Conservation (phyloP, 1,140 invertebrate genomes). For the Sycophila sp. region DNA sequence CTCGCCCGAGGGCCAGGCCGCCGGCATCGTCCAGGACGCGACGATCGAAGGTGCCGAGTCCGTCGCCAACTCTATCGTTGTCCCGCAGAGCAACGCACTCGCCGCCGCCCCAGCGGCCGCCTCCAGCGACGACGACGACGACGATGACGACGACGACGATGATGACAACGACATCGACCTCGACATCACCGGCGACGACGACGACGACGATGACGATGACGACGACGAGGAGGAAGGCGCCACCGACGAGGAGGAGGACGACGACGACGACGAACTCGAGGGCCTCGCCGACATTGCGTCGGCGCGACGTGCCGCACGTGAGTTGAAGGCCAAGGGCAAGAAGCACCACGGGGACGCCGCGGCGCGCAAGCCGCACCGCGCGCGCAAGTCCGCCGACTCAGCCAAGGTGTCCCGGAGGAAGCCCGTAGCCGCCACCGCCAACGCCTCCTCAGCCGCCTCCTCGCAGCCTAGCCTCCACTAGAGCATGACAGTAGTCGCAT, state of each 20-base stretch:
- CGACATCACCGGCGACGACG: constrained; percentile 49
- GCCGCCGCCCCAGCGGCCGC: constrained; percentile 58
- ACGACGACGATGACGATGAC: constrained; percentile 64
- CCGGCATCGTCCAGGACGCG: constrained; percentile 59
- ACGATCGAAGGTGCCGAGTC: constrained; percentile 53
- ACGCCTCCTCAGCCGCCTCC: not conserved
- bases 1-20: constrained; percentile 60
- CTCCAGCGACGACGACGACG: constrained; percentile 69
- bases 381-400: not conserved
- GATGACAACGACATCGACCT: constrained; percentile 52
- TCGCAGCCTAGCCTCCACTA: constrained; percentile 16
- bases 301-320: constrained; percentile 62
- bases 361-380: not conserved
- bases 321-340: constrained; percentile 27
- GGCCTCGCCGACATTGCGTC: constrained; percentile 74
- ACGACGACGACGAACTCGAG: constrained; percentile 76
- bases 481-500: not conserved
- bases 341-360: not conserved
- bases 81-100: constrained; percentile 47
- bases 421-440: not conserved
- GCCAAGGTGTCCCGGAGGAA: too few relatives aligned
- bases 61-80: constrained; percentile 44
- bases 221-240: constrained; percentile 65
- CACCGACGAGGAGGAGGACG: constrained; percentile 79
- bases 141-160: constrained; percentile 61